phyloP scores from a whole-genome alignment of 2,888 invertebrate species.

The Dermolepida albohirtum region DNA sequence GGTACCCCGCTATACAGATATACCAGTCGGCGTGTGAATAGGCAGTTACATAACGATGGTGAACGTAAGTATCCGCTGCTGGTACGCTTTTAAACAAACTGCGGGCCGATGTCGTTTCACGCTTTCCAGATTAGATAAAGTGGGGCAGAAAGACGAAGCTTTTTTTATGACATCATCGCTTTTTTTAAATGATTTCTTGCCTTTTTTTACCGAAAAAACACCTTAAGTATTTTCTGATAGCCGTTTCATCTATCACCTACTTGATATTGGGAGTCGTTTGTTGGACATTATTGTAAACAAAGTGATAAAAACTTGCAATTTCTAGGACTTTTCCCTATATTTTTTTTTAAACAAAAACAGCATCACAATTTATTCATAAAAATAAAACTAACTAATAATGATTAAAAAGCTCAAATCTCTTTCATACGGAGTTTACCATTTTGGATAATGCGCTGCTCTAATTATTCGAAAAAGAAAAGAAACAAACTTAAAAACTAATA shows the following conservation, averaged over 20 bases:
- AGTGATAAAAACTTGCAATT: too few species aligned
- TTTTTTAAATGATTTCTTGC: slow-evolving; percentile 32
- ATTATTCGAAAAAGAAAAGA: too few species aligned
- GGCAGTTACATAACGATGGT: neutral
- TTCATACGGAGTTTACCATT: too few species aligned
- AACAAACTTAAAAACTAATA: too few species aligned
- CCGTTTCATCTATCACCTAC: slow-evolving; percentile 19
- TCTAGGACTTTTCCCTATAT: too few species aligned
- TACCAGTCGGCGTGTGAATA: slow-evolving; percentile 1
- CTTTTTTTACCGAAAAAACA: slow-evolving; percentile 18
- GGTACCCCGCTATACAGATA: neutral
- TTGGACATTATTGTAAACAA: too few species aligned
- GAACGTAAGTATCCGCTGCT: slow-evolving; percentile 5
- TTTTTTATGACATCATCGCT: slow-evolving; percentile 16
- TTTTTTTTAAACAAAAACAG: too few species aligned
- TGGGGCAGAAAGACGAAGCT: slow-evolving; percentile 13
- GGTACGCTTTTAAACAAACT: slow-evolving; percentile 27
- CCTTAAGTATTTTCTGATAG: slow-evolving; percentile 36
- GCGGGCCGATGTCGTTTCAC: slow-evolving; percentile 25
- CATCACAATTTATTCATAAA: too few species aligned
- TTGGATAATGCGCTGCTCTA: too few species aligned
- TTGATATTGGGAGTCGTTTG: neutral
- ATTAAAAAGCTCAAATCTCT: too few species aligned
- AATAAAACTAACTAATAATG: too few species aligned
- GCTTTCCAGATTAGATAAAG: slow-evolving; percentile 30